A percentile compares a stretch with the other conserved stretches of the same genome.
Conservation (phyloP, 2,113 vertebrate genomes). For the Polypterus bichir region DNA sequence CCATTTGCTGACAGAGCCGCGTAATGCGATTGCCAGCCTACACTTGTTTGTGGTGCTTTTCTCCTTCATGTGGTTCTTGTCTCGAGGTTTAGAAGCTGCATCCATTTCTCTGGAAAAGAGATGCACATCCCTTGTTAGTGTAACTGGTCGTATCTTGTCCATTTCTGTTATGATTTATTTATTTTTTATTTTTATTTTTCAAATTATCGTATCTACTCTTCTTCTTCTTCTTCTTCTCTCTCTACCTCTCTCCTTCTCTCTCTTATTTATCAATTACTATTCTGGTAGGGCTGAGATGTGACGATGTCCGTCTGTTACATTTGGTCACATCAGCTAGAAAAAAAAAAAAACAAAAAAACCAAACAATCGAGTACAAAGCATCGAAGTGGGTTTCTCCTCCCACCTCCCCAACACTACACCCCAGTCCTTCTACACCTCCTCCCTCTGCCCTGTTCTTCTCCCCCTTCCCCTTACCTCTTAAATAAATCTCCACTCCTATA, state of each 20-base stretch:
- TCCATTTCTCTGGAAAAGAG: conserved; percentile 45
- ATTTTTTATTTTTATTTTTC: conserved; percentile 37
- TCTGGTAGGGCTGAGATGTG: conserved; percentile 80
- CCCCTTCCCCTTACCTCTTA: conserved; percentile 33
- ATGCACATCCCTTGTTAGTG: conserved; percentile 34
- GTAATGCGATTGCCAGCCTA: conserved; percentile 14
- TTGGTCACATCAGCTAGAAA: conserved; percentile 74
- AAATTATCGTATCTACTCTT: conserved; percentile 34
- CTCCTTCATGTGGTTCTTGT: conserved; percentile 38
- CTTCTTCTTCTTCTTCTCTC: conserved; percentile 26
- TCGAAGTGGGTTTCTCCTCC: conserved; percentile 72
- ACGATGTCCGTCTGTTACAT: conserved; percentile 72
- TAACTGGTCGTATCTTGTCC: conserved; percentile 16
- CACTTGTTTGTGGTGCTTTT: conserved; percentile 22
- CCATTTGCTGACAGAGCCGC: conserved; percentile 43
- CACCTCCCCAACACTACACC: conserved; percentile 34
- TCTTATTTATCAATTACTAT: conserved; percentile 40
- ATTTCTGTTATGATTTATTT: conserved; percentile 19
- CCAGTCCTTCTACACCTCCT: conserved; percentile 29
- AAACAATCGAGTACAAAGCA: conserved; percentile 56
- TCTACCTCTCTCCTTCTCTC: conserved; percentile 23
- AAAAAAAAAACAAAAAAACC: conserved; percentile 17
- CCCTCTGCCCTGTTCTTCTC: conserved; percentile 25
- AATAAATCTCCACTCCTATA: conserved; percentile 30
- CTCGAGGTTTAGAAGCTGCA: conserved; percentile 50